A percentile compares a stretch with the other conserved stretches of the same genome.
These are phyloP conservation scores for Cryptomyrus ogoouensis DNA, from an alignment of 2,113 vertebrate genomes.

Conservation along the genomic window DNA sequence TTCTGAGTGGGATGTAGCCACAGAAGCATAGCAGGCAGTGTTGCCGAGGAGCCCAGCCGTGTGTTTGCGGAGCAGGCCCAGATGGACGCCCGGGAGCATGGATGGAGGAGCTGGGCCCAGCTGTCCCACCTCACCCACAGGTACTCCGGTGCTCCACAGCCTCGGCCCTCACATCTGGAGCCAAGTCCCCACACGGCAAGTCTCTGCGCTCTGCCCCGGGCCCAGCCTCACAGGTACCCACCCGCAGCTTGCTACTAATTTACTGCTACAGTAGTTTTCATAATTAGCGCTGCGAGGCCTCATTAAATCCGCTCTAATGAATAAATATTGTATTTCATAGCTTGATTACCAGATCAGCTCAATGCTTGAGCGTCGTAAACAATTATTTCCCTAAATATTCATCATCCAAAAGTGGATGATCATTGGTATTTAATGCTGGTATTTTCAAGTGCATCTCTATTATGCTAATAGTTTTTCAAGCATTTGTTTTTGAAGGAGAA, in stretches of 20 bases:
- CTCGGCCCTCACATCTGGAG: constrained; percentile 71
- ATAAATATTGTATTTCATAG: constrained; percentile 99
- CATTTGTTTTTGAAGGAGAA: constrained; percentile 45
- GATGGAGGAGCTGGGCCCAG: background rate
- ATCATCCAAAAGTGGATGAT: constrained; percentile 86
- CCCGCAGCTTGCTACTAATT: constrained; percentile 83
- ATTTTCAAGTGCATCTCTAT: constrained; percentile 75
- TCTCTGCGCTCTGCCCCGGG: constrained; percentile 55
- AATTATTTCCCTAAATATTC: constrained; percentile 99
- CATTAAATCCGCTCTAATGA: constrained; percentile 99
- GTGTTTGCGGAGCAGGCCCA: background rate
- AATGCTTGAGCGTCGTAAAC: constrained; percentile 98
- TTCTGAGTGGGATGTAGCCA: background rate
- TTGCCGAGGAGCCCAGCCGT: background rate
- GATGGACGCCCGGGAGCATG: background rate
- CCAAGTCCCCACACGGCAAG: constrained; percentile 74
- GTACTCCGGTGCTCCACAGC: constrained; percentile 63
- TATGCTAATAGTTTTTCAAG: constrained; percentile 70
- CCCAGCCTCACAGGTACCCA: constrained; percentile 64
- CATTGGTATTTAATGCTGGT: constrained; percentile 86
- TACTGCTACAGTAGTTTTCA: constrained; percentile 99
- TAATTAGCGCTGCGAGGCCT: constrained; percentile 99
- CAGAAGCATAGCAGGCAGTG: too few species aligned
- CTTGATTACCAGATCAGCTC: constrained; percentile 99
- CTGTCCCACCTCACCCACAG: constrained; percentile 46